These are phyloP conservation scores for Cynocephalus volans DNA, from an alignment of 2,113 vertebrate genomes.

Conservation along the genomic window DNA sequence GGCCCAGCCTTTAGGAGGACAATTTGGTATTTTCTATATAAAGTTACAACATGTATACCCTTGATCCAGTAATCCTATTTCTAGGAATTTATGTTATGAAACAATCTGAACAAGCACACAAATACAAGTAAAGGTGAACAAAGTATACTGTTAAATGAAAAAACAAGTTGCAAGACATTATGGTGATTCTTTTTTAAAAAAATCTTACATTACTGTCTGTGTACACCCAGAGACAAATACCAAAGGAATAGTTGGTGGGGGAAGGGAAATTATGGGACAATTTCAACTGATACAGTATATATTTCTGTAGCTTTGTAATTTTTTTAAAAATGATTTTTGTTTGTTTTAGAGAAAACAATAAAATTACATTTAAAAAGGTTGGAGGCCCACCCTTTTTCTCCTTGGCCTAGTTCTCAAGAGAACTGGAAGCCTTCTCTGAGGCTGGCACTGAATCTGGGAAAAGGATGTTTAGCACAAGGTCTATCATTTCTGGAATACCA, in stretches of 20 bases:
- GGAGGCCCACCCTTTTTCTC: neutral
- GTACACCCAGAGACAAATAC: neutral
- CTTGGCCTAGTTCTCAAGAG: neutral
- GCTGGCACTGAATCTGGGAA: neutral
- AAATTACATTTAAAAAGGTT: neutral
- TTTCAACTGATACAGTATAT: neutral
- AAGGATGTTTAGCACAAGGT: neutral
- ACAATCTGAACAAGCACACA: neutral
- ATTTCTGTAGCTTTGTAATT: neutral
- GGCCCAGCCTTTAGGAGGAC: neutral
- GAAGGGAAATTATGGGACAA: neutral
- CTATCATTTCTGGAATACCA: neutral
- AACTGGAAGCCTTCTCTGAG: neutral
- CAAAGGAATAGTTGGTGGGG: neutral
- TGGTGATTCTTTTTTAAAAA: neutral
- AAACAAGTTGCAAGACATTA: neutral
- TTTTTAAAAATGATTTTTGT: neutral
- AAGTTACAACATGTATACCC: neutral
- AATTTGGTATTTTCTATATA: neutral
- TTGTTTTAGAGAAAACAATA: slow-evolving; percentile 15
- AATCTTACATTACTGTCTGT: neutral
- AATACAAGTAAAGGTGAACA: neutral
- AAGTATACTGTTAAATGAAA: neutral
- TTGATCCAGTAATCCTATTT: neutral
- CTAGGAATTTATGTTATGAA: neutral